Conservation (phyloP, 2,797 vertebrate genomes). For the Eospalax fontanierii region DNA sequence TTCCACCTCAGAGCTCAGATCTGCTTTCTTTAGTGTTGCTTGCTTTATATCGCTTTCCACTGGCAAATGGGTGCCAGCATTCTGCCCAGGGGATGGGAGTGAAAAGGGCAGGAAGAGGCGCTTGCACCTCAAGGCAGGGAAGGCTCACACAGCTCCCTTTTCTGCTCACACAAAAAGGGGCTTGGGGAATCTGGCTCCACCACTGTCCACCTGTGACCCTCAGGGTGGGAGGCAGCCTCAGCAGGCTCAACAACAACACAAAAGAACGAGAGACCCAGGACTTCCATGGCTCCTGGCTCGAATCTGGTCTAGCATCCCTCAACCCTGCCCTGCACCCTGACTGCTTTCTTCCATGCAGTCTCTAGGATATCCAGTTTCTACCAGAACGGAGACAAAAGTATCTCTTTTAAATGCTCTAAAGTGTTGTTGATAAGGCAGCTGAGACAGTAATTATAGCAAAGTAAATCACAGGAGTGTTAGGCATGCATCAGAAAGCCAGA, state of each 20-base stretch:
- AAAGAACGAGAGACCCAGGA: neutral
- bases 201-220: conserved; percentile 80
- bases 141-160: conserved; percentile 42
- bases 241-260: conserved; percentile 77
- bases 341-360: neutral
- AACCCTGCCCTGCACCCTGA: neutral
- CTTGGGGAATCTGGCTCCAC: conserved; percentile 85
- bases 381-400: neutral
- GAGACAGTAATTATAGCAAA: conserved; percentile 67
- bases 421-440: conserved; percentile 82
- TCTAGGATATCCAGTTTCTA: neutral
- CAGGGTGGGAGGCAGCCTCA: conserved; percentile 58
- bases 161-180: conserved; percentile 58
- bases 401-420: neutral
- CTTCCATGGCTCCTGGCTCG: neutral
- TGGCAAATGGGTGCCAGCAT: conserved; percentile 12
- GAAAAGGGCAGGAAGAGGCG: neutral
- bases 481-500: conserved; percentile 84
- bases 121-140: neutral
- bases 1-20: conserved; percentile 13
- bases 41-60: neutral
- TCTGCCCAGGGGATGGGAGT: neutral
- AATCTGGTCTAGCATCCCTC: neutral
- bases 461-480: conserved; percentile 74
- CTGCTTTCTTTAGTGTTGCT: neutral